Base-by-base conservation (phyloP, 2,113 vertebrate genomes). In the Coracopsis vasa region DNA sequence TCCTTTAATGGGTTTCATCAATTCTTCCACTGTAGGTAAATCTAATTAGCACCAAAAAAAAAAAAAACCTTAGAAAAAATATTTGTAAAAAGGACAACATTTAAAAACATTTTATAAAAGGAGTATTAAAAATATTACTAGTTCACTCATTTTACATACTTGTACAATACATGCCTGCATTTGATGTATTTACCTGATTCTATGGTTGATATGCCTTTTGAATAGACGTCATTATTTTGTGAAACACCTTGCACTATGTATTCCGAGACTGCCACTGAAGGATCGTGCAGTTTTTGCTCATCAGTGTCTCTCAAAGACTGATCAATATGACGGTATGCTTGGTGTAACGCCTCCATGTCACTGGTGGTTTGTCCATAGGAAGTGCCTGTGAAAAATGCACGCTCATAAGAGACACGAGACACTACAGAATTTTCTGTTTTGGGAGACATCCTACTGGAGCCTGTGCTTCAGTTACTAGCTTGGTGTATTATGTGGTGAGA, bases 1-100 rank as follows among this genome's bases (percentile, higher is more conserved):
- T 58, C 97, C 98, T 89, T 96, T 96, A 93, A 99, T 98, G 33
- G 98, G 98, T 95, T 94, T 98, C 99, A 99, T 99, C 89, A 99
- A 93, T 92, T 99, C 99, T 77, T 99, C 99, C 83, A 99, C 97
- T 66, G 99, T 99, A 45, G 98, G 98, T 27, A 99, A 93, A 92
- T 99, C 99, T 99, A 91, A 77, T 87, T 16, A 62, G 47, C 35
- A 25, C 7, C 47, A 74, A 39, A 54, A 16, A 11, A 4, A 33
- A 47, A 45, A 28, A 62, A 12, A 13, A 20, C 2, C 3, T 53
- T 35, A 35, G n/a, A 31, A 89, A 87, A 86, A 39, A 11, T 12
- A 73, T 7, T 25, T 67, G 7, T 64, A 60, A 47, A 35, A 78
- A 62, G 19, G 23, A 60, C 11, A 80, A 44, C 10, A 61, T 50